These are phyloP conservation scores for Hypomesus transpacificus DNA, from an alignment of 2,113 vertebrate genomes.

Conservation along the genomic window DNA sequence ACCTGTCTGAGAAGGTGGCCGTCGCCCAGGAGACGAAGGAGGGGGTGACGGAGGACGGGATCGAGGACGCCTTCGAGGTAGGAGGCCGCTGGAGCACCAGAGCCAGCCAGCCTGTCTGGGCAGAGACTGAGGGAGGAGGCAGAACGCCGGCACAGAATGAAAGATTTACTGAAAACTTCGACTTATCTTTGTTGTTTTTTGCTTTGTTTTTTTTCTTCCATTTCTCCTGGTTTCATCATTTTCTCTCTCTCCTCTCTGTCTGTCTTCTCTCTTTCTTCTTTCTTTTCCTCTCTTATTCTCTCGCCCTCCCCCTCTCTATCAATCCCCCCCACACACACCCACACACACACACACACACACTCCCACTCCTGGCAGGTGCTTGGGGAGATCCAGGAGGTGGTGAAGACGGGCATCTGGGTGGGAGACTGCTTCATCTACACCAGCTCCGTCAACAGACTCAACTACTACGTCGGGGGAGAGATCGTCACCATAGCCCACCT, in stretches of 20 bases:
- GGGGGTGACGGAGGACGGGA: slow-evolving; percentile 86
- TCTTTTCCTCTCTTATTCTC: neutral
- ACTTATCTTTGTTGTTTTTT: neutral
- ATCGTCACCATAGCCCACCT: slow-evolving; percentile 93
- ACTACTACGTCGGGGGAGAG: slow-evolving; percentile 94
- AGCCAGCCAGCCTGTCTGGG: no score
- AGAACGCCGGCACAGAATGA: no score
- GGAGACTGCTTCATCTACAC: slow-evolving; percentile 96
- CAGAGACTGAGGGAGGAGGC: no score
- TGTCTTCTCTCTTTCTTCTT: neutral
- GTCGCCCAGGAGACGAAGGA: slow-evolving; percentile 87
- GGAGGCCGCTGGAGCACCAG: neutral
- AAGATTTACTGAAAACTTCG: no score
- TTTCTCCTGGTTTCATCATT: neutral
- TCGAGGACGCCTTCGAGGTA: slow-evolving; percentile 92
- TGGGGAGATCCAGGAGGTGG: slow-evolving; percentile 89
- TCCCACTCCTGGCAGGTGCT: slow-evolving; percentile 72
- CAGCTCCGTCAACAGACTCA: slow-evolving; percentile 92
- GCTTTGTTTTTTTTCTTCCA: neutral
- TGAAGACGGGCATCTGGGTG: slow-evolving; percentile 92
- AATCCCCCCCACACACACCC: neutral
- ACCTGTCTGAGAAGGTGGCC: slow-evolving; percentile 83
- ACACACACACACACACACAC: no score
- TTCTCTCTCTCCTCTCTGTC: neutral
- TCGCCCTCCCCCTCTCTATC: neutral